Base-by-base conservation (phyloP, 1,140 invertebrate genomes). In the Drosophila nebulosa region DNA sequence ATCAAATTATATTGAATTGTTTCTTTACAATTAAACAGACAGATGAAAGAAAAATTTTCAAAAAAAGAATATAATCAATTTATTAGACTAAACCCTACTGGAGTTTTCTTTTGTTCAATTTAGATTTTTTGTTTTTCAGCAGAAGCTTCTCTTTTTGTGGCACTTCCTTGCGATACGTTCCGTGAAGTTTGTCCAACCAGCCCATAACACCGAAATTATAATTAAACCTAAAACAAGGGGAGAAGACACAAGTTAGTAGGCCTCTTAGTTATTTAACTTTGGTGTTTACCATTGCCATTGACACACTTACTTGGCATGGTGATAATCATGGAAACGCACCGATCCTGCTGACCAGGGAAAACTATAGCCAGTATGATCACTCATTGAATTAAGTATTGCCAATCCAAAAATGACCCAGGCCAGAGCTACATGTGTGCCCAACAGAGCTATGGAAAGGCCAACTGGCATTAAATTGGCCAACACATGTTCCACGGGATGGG, bases 271-370 rank as follows among this genome's bases (percentile, higher is more conserved):
- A n/a, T n/a, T n/a, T n/a, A n/a, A n/a, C n/a, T n/a, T n/a, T n/a
- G n/a, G n/a, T n/a, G n/a, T n/a, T n/a, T n/a, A n/a, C n/a, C n/a
- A n/a, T n/a, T n/a, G n/a, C 14, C 3, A 18, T 27, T 9, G n/a
- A n/a, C n/a, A 3, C 30, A 71, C 86, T 55, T 50, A 97, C 96
- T 96, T 97, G 65, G 96, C 92, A 91, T 98, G 97, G 91, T 98
- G 97, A 90, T 95, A 98, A 92, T 98, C 97, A 83, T 98, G 97
- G 24, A 96, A 95, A 90, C 97, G 96, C 7, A 97, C 96, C 3
- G 96, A 97, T 2, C 26, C 57, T 1, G 95, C 95, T 65, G 97
- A 94, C 79, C 97, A 96, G 0, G 97, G 97, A 69, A 97, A 93
- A 91, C 97, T 96, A 83, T 97, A 98, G 3, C 97, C 97, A 52